phyloP scores from a whole-genome alignment of 2,888 invertebrate genomes.

The Cremastinae sp. region DNA sequence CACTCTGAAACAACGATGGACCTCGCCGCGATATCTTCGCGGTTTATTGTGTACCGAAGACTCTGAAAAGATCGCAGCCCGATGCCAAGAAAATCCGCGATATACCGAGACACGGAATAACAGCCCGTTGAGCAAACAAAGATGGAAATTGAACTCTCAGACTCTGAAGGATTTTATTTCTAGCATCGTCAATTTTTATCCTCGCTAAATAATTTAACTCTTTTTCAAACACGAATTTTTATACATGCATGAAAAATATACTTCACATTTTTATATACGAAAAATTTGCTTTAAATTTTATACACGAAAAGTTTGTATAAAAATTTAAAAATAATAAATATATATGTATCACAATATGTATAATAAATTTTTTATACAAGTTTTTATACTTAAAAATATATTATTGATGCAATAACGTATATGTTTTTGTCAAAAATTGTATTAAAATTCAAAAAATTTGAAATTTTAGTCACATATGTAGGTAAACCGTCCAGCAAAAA shows the following conservation, averaged over 20 bases:
- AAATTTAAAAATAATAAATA: too few relatives aligned
- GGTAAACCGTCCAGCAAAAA: slow-evolving; percentile 5
- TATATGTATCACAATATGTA: too few relatives aligned
- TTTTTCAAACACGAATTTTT: too few relatives aligned
- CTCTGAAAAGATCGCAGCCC: slow-evolving; percentile 25
- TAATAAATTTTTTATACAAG: too few relatives aligned
- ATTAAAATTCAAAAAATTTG: too few relatives aligned
- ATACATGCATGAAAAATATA: too few relatives aligned
- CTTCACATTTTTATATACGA: too few relatives aligned
- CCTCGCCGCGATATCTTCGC: slow-evolving; percentile 45
- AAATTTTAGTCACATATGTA: slow-evolving; percentile 9
- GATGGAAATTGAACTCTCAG: slow-evolving; percentile 24
- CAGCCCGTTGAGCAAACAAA: slow-evolving; percentile 27
- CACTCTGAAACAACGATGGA: slow-evolving; percentile 55
- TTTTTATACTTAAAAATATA: too few relatives aligned
- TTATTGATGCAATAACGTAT: too few relatives aligned
- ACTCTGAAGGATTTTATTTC: slow-evolving; percentile 27
- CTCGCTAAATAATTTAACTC: slow-evolving; percentile 19
- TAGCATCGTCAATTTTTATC: slow-evolving; percentile 6
- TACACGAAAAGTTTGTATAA: too few relatives aligned
- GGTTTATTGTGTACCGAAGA: slow-evolving; percentile 41
- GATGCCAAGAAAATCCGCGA: neutral
- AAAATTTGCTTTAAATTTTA: too few relatives aligned
- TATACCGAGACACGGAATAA: slow-evolving; percentile 25
- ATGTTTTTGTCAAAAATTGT: too few relatives aligned